phyloP scores from a whole-genome alignment of 2,888 invertebrate species.

The Therioaphis trifolii region DNA sequence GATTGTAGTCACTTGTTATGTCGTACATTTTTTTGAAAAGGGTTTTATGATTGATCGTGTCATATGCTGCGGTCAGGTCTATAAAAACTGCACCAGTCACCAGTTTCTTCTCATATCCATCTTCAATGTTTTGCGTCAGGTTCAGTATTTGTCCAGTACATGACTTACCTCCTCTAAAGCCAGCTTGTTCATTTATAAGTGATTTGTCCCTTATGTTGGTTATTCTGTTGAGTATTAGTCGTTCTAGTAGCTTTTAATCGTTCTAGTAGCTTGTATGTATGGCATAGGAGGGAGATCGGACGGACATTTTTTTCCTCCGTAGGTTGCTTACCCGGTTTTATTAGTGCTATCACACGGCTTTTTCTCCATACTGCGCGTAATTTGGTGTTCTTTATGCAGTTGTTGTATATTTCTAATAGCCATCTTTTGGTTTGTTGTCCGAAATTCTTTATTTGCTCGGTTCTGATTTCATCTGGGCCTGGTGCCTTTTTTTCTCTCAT shows the following conservation, averaged over 20 bases:
- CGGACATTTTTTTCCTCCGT: slow-evolving; percentile 62
- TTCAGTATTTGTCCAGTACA: slow-evolving; percentile 63
- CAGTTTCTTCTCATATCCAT: slow-evolving; percentile 11
- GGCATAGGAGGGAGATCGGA: slow-evolving; percentile 64
- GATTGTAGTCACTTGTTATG: slow-evolving; percentile 38
- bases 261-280: slow-evolving; percentile 57
- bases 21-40: slow-evolving; percentile 34
- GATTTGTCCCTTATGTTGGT: slow-evolving; percentile 50
- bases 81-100: slow-evolving; percentile 22
- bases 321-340: slow-evolving; percentile 63
- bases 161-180: slow-evolving; percentile 60
- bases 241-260: too few relatives aligned
- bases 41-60: slow-evolving; percentile 25
- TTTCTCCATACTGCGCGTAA: slow-evolving; percentile 60
- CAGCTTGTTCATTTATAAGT: slow-evolving; percentile 61
- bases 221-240: slow-evolving; percentile 63
- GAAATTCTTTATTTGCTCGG: slow-evolving; percentile 44
- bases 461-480: slow-evolving; percentile 37
- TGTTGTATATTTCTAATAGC: slow-evolving; percentile 24
- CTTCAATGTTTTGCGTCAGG: slow-evolving; percentile 60
- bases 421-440: slow-evolving; percentile 38
- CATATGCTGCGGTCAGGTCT: slow-evolving; percentile 29
- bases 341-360: slow-evolving; percentile 51
- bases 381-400: background rate
- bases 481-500: slow-evolving; percentile 42